Base-by-base conservation (phyloP, 2,888 invertebrate species). In the Drosophila acutilabella region DNA sequence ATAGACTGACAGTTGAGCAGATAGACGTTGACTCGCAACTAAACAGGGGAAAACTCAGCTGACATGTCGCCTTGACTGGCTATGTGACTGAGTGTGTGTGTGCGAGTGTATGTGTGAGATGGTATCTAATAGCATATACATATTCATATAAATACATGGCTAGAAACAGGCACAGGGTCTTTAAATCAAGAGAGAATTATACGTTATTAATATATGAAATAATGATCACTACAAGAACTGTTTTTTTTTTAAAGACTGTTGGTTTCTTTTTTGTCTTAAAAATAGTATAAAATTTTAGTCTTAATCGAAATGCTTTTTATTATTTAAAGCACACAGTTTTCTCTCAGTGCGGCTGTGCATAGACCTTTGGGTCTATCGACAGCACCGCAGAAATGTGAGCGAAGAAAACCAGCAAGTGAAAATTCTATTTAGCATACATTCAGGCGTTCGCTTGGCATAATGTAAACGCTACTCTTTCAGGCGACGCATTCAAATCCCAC, bases 341-440 rank as follows among this genome's bases (percentile, higher is more conserved):
- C 13, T 36, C 36, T 36, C 13, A 11, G 36, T 36, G 36, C 13
- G 23, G 33, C 10, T 23, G 41, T 41, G 16, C 48, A 33, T 33
- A 50, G 48, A 50, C 18, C 48, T 50, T 33, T 33, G 18, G 14
- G 20, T 14, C 69, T 69, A 73, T 80, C 73, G 77, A 80, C 84
- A 79, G 33, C 64, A 69, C 69, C 64, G 71, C 81, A 67, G 30
- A 26, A 54, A 30, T 67, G 64, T 47, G 20, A 50, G n/a, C 11
- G 67, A 69, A 70, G 66, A 73, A 41, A 60, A 53, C 51, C 41
- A 70, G 36, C 36, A 36, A 59, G 78, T 62, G 47, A 61, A 78
- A 74, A 76, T 69, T 81, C 67, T 89, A 88, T 87, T 87, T 89
- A 87, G 86, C 86, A 87, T 89, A 89, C 82, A 79, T 89, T 88